Base-by-base conservation (phyloP, 2,888 invertebrate species). In the Eurytoma californica region DNA sequence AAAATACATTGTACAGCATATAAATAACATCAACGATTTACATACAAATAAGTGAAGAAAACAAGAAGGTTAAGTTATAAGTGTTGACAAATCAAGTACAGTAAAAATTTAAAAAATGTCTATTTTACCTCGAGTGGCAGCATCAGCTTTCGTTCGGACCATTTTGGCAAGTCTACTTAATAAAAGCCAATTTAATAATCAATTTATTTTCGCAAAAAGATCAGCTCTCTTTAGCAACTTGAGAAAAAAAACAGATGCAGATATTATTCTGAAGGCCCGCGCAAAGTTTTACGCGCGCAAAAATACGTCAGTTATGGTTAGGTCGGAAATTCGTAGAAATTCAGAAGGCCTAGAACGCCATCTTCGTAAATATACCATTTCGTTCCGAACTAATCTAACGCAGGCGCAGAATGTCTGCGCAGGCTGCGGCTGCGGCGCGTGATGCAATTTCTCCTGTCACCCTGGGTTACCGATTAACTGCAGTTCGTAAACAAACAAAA, bases 141-240 rank as follows among this genome's bases (percentile, higher is more conserved):
- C 73, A 67, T 79, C 79, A n/a, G 81, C 81, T 14, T 81, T 81
- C 7, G 81, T 81, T 28, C 81, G 72, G 51, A 81, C 81, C 81
- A 81, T 81, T 1, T 55, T 76, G 28, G 5, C 0, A 47, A 49
- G 0, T 3, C 12, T 24, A n/a, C 3, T 5, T 20, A 53, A 49
- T 7, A n/a, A 65, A 65, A 49, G 39, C n/a, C 61, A 9, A 1
- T 9, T 47, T 12, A 49, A 49, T 20, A 49, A 66, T 4, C 14
- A 13, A 7, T 66, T 16, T 14, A n/a, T 20, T 18, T 49, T 18
- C 4, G 9, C 7, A 39, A 61, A 28, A 28, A 9, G 5, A 7
- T 18, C 12, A 24, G 28, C 16, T 30, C 3, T 9, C 1, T 30
- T 14, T 51, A 14, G 12, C 14, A 3, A 7, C 4, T 7, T 14